Evolutionary conservation across 2,113 vertebrate genomes (phyloP), one percentile per base, ranked within the genome.

Genomic region (Nyctereutes procyonoides): DNA sequence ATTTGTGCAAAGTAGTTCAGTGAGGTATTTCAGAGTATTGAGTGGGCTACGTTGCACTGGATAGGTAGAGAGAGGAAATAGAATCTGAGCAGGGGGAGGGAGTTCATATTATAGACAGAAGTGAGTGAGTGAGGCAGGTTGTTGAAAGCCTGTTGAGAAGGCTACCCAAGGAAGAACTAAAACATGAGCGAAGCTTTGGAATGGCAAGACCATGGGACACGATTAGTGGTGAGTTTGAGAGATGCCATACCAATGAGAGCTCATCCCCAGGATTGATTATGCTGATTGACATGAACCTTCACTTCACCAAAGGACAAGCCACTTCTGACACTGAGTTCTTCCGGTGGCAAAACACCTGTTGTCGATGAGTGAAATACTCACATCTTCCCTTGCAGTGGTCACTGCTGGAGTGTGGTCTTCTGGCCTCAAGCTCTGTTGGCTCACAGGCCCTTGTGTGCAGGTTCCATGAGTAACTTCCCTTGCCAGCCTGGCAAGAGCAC

Each of bases 21-120:
- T 2, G 74, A 35, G 24, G 14, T 19, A 2, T n/a, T 56, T 28
- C 22, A n/a, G 77, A 60, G 24, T 5, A 30, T 2, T 17, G 56
- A 28, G 1, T 5, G 4, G n/a, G 5, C 28, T 62, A 0, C 2
- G 0, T 6, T 2, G 0, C 1, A 9, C 0, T 43, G 58, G 16
- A 1, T 30, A 4, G 9, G 0, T 9, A 74, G 74, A 30, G 38
- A 81, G 51, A 67, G 13, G 35, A 88, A 24, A 19, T 0, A 35
- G 22, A 81, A 15, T 17, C 24, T 12, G 7, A 2, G 6, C 9
- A 3, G 9, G 48, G 8, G 5, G 16, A 24, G 24, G 26, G 20
- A 17, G 32, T 1, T 0, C 28, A 1, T 24, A 8, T 3, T 62
- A 3, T 51, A 19, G 26, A 30, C 35, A 32, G 51, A 24, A 26